These are phyloP conservation scores for Zaprionus vittiger DNA, from an alignment of 1,140 invertebrate genomes.

Conservation along the genomic window DNA sequence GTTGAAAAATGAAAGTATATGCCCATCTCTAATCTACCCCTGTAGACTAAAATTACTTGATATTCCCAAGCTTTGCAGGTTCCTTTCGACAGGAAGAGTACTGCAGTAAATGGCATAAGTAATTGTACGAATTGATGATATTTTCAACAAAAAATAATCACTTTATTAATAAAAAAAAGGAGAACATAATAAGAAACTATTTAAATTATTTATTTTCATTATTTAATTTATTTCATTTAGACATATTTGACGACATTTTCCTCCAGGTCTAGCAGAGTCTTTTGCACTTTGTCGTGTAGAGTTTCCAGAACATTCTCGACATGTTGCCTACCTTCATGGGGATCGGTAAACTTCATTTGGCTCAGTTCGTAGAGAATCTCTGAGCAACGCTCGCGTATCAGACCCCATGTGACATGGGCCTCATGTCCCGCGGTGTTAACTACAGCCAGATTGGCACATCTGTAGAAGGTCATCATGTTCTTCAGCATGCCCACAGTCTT, in stretches of 20 bases:
- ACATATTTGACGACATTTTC: constrained; percentile 30
- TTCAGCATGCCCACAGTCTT: constrained; percentile 75
- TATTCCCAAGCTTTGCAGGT: too few relatives aligned
- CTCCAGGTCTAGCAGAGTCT: constrained; percentile 36
- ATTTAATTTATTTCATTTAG: not conserved
- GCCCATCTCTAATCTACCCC: too few relatives aligned
- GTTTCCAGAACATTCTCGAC: constrained; percentile 18
- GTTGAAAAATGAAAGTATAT: too few relatives aligned
- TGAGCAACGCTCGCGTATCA: constrained; percentile 51
- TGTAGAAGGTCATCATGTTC: constrained; percentile 72
- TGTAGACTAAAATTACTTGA: too few relatives aligned
- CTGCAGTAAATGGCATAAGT: too few relatives aligned
- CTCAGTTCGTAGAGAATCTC: constrained; percentile 63
- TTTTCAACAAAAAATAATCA: not conserved
- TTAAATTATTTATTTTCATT: too few relatives aligned
- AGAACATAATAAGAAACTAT: not conserved
- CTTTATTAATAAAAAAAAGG: not conserved
- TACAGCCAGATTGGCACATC: constrained; percentile 32
- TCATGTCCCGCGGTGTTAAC: constrained; percentile 48
- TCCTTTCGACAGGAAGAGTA: too few relatives aligned
- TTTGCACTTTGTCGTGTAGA: constrained; percentile 9
- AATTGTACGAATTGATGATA: too few relatives aligned
- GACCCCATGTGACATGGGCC: constrained; percentile 64
- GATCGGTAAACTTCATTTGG: constrained; percentile 71
- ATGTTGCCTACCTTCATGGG: constrained; percentile 30